Base-by-base conservation (phyloP, 2,888 invertebrate genomes). In the Tillus elongatus region DNA sequence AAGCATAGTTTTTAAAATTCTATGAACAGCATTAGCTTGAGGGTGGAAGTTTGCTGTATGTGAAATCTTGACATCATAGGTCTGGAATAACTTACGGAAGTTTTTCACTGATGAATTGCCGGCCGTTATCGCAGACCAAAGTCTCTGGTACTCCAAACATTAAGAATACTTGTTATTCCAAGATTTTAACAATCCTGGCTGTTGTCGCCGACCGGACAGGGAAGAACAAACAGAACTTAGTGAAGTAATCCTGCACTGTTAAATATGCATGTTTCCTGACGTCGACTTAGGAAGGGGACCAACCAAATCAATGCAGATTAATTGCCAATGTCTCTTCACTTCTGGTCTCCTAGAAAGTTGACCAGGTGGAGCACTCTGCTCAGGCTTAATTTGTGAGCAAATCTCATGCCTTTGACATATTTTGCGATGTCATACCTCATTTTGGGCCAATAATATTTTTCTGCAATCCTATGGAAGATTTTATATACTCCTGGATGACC, bases 1-100 rank as follows among this genome's bases (percentile, higher is more conserved):
- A 1, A 59, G 46, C 51, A 60, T 54, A 0, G 53, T 56, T 37
- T 56, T 52, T 2, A 58, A 13, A 0, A 53, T 53, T 10, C 50
- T 30, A 36, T 60, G 58, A 0, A 50, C 45, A 0, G 55, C 55
- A 40, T 61, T 57, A 2, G 51, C 51, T 30, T 58, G 56, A 0
- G 54, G 51, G 13, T 53, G 44, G 35, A 59, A 59, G 2, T 41
- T 36, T 1, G 56, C 51, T 0, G 53, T 57, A 31, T n/a, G n/a
- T n/a, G n/a, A n/a, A n/a, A n/a, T n/a, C n/a, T n/a, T n/a, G n/a
- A n/a, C n/a, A n/a, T n/a, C 34, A 43, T 43, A 45, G 3, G 13
- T 29, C 3, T 40, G 11, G 19, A 27, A 16, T 3, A 40, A 15
- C 1, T 32, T 30, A 16, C 15, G 11, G 32, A 46, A 42, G 10